Conservation (phyloP, 2,888 invertebrate genomes). For the Agriotes lineatus region DNA sequence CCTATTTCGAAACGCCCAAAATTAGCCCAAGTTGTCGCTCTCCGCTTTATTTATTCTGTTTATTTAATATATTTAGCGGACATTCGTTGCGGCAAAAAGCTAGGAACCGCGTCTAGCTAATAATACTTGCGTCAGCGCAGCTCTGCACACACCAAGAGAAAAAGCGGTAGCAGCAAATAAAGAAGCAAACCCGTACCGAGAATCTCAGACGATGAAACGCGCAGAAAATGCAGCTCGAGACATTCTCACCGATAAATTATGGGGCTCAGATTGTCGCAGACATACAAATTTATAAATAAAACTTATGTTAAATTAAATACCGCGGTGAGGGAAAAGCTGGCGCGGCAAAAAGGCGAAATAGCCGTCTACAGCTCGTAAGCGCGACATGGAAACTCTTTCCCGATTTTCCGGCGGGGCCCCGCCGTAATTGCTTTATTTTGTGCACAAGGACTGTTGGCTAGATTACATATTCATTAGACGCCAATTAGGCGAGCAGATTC, state of each 20-base stretch:
- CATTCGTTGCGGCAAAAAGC: constrained; percentile 50
- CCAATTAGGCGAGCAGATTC: background rate
- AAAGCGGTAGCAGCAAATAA: constrained; percentile 26
- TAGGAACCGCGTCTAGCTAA: constrained; percentile 41
- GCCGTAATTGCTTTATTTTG: background rate
- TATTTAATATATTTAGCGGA: constrained; percentile 50
- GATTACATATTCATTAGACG: constrained; percentile 3
- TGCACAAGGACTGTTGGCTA: background rate
- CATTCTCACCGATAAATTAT: constrained; percentile 48
- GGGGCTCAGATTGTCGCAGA: constrained; percentile 43
- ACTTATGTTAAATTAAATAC: constrained; percentile 43
- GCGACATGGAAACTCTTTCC: background rate
- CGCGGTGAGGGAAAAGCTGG: constrained; percentile 15
- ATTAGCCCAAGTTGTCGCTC: constrained; percentile 9
- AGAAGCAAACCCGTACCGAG: constrained; percentile 37
- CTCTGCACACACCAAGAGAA: constrained; percentile 15
- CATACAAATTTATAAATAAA: constrained; percentile 47
- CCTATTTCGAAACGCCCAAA: constrained; percentile 28
- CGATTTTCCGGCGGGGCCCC: background rate
- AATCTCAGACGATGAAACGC: constrained; percentile 47
- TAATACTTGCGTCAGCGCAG: constrained; percentile 13
- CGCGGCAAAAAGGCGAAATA: constrained; percentile 4
- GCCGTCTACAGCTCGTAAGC: background rate
- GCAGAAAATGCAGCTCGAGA: constrained; percentile 46
- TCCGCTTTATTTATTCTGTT: constrained; percentile 40